A percentile compares a stretch with the other conserved stretches of the same genome.
Conservation (phyloP, 2,888 invertebrate genomes). For the Nemotelus nigrinus region DNA sequence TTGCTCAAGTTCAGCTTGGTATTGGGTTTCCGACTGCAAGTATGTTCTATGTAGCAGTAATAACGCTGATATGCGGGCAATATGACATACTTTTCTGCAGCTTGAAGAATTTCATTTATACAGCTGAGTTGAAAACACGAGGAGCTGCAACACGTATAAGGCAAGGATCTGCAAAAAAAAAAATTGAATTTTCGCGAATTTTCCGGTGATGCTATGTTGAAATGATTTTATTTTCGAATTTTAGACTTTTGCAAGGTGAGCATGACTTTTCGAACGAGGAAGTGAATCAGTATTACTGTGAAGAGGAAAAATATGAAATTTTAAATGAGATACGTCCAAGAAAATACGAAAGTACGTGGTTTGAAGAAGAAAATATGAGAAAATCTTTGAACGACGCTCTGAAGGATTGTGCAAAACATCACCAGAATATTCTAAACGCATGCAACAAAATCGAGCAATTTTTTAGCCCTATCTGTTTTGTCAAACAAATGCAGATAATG, state of each 20-base stretch:
- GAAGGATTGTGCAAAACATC: slow-evolving; percentile 53
- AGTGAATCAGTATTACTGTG: slow-evolving; percentile 46
- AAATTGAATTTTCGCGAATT: no score
- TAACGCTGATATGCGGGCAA: slow-evolving; percentile 58
- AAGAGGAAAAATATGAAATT: slow-evolving; percentile 36
- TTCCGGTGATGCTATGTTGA: no score
- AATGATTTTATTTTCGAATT: no score
- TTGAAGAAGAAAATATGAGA: background rate
- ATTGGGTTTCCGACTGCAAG: slow-evolving; percentile 55
- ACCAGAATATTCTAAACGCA: slow-evolving; percentile 54
- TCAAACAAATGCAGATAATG: slow-evolving; percentile 54
- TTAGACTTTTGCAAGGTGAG: no score
- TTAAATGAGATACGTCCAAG: background rate
- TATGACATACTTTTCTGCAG: slow-evolving; percentile 59
- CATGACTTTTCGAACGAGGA: slow-evolving; percentile 28
- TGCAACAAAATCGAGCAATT: slow-evolving; percentile 54
- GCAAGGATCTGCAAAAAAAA: background rate
- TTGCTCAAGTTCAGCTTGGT: slow-evolving; percentile 60
- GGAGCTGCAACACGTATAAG: background rate
- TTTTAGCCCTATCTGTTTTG: slow-evolving; percentile 53
- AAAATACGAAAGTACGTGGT: background rate
- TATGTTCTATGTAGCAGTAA: slow-evolving; percentile 59
- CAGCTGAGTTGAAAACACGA: slow-evolving; percentile 49
- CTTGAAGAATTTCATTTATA: slow-evolving; percentile 59
- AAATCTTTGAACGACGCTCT: slow-evolving; percentile 43